Evolutionary conservation across 2,797 vertebrate genomes (phyloP), one percentile per base, ranked within the genome.

Genomic region (Margarornis squamiger): DNA sequence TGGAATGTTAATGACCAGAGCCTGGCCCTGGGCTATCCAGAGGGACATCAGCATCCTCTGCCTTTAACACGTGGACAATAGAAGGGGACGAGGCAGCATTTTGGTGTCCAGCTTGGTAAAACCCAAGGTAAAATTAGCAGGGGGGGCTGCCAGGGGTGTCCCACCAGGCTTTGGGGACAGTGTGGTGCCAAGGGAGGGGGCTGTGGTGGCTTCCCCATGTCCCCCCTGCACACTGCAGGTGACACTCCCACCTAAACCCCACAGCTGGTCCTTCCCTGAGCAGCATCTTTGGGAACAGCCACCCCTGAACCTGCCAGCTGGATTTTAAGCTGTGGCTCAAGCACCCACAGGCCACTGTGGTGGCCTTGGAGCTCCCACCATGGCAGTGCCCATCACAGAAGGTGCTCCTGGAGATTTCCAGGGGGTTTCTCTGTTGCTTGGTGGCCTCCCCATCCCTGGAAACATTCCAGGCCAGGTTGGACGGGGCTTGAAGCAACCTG

Each of bases 61-160:
- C 57, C 70, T 36, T 30, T 14, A 3, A 7, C 3, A 1, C 12
- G 2, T 0, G 24, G 32, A 12, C 15, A 22, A 1, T 0, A 27
- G 59, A 34, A 79, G 29, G 57, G 27, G 17, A 43, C 30, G 34
- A 45, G 57, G 39, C 27, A 41, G 27, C 14, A 6, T 8, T 2
- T 2, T 1, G 17, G n/a, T 9, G 41, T 32, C 10, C 58, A n/a
- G 21, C 0, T 0, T 2, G 27, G 48, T 13, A 43, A 55, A 78
- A 48, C 11, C 4, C 9, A 2, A 18, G 20, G 23, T 13, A 34
- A 24, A 36, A 26, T 17, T 20, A 22, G 12, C 36, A 5, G n/a
- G 2, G 49, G 63, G 15, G 41, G 36, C 49, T 58, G 45, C 29
- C 54, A 55, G 84, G 48, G 7, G 21, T 1, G 1, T 12, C 32